phyloP scores from a whole-genome alignment of 1,140 invertebrate genomes.

The Meloidogyne hapla region DNA sequence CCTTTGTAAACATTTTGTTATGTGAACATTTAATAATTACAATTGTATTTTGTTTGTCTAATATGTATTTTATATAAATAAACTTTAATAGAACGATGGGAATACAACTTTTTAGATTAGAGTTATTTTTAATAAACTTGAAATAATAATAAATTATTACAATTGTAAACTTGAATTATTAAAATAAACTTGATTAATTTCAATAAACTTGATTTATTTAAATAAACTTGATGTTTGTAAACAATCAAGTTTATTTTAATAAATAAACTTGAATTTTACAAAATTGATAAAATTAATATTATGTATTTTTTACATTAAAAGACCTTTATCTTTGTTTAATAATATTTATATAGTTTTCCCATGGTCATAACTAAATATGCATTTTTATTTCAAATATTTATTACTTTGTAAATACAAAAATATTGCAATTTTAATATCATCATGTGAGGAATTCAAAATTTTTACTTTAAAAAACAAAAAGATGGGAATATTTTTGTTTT shows the following conservation, averaged over 20 bases:
- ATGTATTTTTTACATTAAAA: too few species aligned
- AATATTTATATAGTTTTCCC: not conserved
- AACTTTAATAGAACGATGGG: not conserved
- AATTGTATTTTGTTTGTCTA: not conserved
- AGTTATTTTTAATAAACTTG: too few species aligned
- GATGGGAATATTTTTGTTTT: slow-evolving; percentile 2
- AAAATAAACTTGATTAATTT: too few species aligned
- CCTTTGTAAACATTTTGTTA: not conserved
- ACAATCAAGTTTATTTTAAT: too few species aligned
- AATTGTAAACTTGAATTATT: too few species aligned
- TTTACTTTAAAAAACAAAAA: not conserved
- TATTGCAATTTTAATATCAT: not conserved
- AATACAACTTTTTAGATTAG: too few species aligned
- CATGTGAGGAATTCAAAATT: not conserved
- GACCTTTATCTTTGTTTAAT: too few species aligned
- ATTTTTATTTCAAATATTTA: slow-evolving; percentile 11
- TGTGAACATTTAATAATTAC: slow-evolving; percentile 2
- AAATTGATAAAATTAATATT: too few species aligned
- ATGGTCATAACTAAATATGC: not conserved
- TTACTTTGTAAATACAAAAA: not conserved
- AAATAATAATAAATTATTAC: too few species aligned
- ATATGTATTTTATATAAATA: not conserved
- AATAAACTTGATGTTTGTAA: too few species aligned
- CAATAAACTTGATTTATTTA: too few species aligned
- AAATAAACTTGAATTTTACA: too few species aligned